Base-by-base conservation (phyloP, 2,888 invertebrate genomes). In the Neoaliturus tenellus region DNA sequence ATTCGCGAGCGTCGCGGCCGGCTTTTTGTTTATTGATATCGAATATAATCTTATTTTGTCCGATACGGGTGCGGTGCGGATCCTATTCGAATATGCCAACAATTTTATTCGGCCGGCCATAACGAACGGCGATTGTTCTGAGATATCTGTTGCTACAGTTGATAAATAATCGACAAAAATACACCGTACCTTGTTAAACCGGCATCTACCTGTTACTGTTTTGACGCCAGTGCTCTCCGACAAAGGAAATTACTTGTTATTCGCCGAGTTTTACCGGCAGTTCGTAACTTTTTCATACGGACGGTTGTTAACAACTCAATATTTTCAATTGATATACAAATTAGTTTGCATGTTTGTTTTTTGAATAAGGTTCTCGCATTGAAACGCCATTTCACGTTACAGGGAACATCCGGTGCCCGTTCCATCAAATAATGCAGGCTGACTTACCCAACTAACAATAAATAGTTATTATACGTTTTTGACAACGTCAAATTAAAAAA, bases 1-100 rank as follows among this genome's bases (percentile, higher is more conserved):
- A 44, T 25, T 28, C 23, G 23, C 39, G 41, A 31, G 67, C 71
- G 35, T 71, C 71, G 71, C 20, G 44, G 25, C 44, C 39, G 48
- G 12, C 31, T 78, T 78, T 78, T 78, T 55, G 78, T 78, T 78
- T 78, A 78, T 78, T 78, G 78, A 78, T 55, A 78, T 78, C 78
- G 35, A 78, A 78, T 78, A 78, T 78, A 78, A 78, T 78, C 78
- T 78, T 78, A 78, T 78, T 78, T 78, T 20, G 78, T 31, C 33
- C 44, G 78, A 78, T 78, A 78, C 48, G 28, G 33, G 51, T 51
- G 55, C 78, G 51, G n/a, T 35, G 12, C 78, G 33, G 55, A 51
- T 78, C 35, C 78, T 78, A 78, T 78, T 51, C 33, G 55, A 78
- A 78, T 78, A 78, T 78, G 78, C 78, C 44, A 44, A 55, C 78